Conservation (phyloP, 2,113 vertebrate genomes). For the Halichoerus grypus region DNA sequence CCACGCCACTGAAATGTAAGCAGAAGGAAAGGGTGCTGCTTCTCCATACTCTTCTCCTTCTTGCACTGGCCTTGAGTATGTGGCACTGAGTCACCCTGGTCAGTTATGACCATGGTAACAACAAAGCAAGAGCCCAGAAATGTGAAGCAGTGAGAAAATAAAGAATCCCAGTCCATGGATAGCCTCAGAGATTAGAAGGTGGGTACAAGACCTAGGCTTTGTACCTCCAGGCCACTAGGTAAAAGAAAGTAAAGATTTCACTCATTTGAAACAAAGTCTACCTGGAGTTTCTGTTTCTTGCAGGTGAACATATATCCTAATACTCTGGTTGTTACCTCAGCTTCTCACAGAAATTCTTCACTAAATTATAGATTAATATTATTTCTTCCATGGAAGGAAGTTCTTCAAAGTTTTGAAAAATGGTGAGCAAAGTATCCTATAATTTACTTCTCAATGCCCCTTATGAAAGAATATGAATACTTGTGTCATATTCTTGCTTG, state of each 20-base stretch:
- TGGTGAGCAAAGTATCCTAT: not conserved
- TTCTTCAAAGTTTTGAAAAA: not conserved
- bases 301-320: not conserved
- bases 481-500: not conserved
- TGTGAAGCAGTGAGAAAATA: not conserved
- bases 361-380: not conserved
- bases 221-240: no score
- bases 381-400: not conserved
- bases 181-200: not conserved
- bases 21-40: not conserved
- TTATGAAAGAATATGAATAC: conserved; percentile 20
- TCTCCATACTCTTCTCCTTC: not conserved
- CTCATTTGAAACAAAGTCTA: not conserved
- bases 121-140: not conserved
- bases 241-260: not conserved
- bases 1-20: not conserved
- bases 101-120: not conserved
- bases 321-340: not conserved
- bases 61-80: not conserved
- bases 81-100: not conserved
- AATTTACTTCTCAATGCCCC: not conserved
- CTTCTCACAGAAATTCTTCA: not conserved
- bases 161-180: not conserved
- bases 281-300: not conserved
- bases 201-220: not conserved